Evolutionary conservation across 2,113 vertebrate genomes (phyloP).

Genomic region (Hyperoodon ampullatus): DNA sequence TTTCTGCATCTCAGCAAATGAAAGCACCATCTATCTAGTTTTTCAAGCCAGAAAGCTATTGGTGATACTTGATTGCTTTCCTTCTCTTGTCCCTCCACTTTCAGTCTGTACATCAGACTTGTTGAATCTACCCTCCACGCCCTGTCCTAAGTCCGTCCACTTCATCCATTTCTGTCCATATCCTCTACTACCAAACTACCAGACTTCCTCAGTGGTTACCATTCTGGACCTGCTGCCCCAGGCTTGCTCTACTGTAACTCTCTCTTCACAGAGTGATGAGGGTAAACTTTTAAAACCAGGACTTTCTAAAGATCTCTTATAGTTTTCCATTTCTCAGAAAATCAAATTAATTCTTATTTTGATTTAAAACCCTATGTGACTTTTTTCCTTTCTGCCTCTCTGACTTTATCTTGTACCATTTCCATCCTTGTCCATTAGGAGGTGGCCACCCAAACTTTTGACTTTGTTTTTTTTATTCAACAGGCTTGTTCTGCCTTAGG

Average conservation of each 20-base stretch:
- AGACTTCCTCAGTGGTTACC: too few species aligned
- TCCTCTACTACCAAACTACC: background rate
- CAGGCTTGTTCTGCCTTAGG: background rate
- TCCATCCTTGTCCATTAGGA: background rate
- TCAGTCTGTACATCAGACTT: background rate
- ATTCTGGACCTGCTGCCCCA: background rate
- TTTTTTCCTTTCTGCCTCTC: background rate
- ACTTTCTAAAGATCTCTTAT: background rate
- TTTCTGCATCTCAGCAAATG: background rate
- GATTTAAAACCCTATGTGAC: background rate
- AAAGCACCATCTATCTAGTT: background rate
- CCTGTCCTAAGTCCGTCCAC: background rate
- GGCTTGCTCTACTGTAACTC: background rate
- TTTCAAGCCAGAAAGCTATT: background rate
- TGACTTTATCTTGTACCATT: background rate
- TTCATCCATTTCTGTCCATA: background rate
- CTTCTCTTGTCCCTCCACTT: background rate
- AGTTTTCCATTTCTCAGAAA: background rate
- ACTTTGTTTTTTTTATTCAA: background rate
- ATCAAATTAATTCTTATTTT: conserved; percentile 5
- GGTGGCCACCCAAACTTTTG: background rate
- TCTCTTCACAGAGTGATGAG: background rate
- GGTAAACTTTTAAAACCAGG: background rate
- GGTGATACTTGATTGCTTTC: background rate
- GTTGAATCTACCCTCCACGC: background rate